Conservation (phyloP, 1,140 invertebrate genomes). For the Pissodes strobi region DNA sequence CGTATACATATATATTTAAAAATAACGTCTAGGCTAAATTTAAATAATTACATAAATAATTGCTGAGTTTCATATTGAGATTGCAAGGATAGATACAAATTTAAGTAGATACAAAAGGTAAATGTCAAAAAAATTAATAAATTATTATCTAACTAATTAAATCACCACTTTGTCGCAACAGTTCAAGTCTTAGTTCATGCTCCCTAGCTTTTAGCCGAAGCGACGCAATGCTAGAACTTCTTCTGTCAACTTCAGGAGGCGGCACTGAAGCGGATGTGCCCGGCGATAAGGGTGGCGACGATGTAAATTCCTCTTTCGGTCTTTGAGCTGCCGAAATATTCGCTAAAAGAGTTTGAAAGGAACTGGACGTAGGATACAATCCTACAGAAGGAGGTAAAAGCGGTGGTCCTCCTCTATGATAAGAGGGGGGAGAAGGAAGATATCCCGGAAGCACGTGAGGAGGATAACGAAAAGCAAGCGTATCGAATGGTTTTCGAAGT, state of each 20-base stretch:
- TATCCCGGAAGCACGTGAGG: constrained; percentile 60
- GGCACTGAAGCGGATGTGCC: constrained; percentile 55
- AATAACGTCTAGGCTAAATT: background rate
- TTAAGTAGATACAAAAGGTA: background rate
- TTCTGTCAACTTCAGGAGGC: constrained; percentile 71
- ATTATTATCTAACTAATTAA: constrained; percentile 71
- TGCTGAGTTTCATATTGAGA: background rate
- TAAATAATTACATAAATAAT: background rate
- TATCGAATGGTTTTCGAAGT: constrained; percentile 78
- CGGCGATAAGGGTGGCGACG: constrained; percentile 63
- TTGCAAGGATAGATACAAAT: background rate
- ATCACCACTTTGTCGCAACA: constrained; percentile 79
- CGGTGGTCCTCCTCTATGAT: constrained; percentile 65
- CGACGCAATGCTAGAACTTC: constrained; percentile 88
- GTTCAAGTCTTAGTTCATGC: constrained; percentile 84
- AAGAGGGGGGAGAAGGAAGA: constrained; percentile 57
- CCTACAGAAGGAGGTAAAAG: constrained; percentile 68
- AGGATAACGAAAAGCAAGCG: constrained; percentile 69
- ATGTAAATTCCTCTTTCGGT: constrained; percentile 62
- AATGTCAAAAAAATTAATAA: background rate
- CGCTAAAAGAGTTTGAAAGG: constrained; percentile 83
- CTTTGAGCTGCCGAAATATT: constrained; percentile 75
- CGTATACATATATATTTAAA: too few species aligned
- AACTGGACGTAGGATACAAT: constrained; percentile 71
- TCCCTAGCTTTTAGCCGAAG: constrained; percentile 88